Evolutionary conservation across 2,888 invertebrate species (phyloP).

Genomic region (Clanis bilineata): DNA sequence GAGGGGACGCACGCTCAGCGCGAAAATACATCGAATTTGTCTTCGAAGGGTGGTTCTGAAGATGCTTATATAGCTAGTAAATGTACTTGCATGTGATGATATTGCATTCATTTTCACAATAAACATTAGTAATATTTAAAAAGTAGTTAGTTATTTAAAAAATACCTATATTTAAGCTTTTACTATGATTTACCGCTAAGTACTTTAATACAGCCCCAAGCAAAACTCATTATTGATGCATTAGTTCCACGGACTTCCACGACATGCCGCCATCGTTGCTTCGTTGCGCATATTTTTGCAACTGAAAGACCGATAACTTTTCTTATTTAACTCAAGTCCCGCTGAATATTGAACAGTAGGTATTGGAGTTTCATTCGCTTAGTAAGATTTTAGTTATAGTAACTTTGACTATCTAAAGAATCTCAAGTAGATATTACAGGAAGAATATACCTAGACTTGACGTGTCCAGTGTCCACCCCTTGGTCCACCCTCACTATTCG

Average conservation of each 20-base stretch:
- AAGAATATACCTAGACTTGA: no score
- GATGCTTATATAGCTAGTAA: neutral
- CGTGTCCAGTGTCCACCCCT: no score
- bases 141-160: no score
- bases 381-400: neutral
- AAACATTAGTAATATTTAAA: no score
- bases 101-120: neutral
- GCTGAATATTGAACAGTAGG: neutral
- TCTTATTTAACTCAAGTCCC: neutral
- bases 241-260: conserved; percentile 49
- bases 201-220: conserved; percentile 23
- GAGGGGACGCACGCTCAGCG: neutral
- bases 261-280: conserved; percentile 30
- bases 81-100: neutral
- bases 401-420: neutral
- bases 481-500: no score
- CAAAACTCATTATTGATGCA: conserved; percentile 52
- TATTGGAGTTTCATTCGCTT: neutral
- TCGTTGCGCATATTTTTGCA: conserved; percentile 43
- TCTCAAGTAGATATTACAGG: no score
- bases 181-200: conserved; percentile 12
- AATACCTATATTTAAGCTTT: neutral
- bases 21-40: neutral
- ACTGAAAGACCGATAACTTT: conserved; percentile 30
- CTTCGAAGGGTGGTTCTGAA: neutral